Percentiles rank a stretch among this genome's conserved stretches.
Evolutionary conservation across 2,113 vertebrate species (phyloP).

Genomic region (Bujurquina vittata): DNA sequence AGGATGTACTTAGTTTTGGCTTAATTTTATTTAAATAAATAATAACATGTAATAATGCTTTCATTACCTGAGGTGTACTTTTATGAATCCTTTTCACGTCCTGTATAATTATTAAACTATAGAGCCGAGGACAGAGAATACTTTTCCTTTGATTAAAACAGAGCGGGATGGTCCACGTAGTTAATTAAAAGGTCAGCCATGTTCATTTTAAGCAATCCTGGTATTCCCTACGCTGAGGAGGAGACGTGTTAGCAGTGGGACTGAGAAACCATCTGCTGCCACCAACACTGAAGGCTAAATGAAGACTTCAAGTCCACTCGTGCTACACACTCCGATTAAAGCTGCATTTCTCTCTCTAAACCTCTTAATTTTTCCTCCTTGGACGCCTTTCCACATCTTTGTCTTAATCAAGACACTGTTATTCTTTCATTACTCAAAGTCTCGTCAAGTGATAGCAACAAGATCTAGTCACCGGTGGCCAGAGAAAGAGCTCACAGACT

Average conservation of each 20-base stretch:
- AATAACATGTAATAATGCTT: rapidly evolving
- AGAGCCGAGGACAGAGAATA: conserved; percentile 42
- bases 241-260: conserved; percentile 54
- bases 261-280: conserved; percentile 63
- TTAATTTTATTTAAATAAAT: background rate
- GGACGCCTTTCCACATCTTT: background rate
- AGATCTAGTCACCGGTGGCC: background rate
- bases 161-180: conserved; percentile 30
- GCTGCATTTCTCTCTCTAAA: conserved; percentile 12
- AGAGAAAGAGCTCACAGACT: background rate
- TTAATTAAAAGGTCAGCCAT: conserved; percentile 71
- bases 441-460: background rate
- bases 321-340: conserved; percentile 17
- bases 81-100: background rate
- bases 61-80: background rate
- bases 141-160: conserved; percentile 57
- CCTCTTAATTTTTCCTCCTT: conserved; percentile 21
- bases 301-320: conserved; percentile 57
- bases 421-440: background rate
- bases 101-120: conserved; percentile 7
- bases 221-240: conserved; percentile 61
- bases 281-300: conserved; percentile 54
- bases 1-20: too few relatives aligned
- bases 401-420: conserved; percentile 36
- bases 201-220: conserved; percentile 57